phyloP scores from a whole-genome alignment of 2,888 invertebrate species.

The Eupithecia subumbrata region DNA sequence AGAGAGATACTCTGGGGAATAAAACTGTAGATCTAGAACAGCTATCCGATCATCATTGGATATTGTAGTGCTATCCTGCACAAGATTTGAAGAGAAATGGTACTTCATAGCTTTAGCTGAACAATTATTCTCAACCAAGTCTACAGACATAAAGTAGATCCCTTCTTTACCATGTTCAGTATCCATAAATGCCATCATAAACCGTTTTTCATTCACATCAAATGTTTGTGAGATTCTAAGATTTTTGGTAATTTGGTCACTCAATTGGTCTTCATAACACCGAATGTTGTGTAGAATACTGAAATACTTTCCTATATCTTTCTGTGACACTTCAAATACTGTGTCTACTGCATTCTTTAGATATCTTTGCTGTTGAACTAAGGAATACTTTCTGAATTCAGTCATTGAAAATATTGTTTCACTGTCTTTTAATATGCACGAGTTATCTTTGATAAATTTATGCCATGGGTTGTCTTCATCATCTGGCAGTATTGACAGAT shows the following conservation, averaged over 20 bases:
- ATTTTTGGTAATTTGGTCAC: slow-evolving; percentile 55
- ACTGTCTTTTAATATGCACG: slow-evolving; percentile 87
- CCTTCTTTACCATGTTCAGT: slow-evolving; percentile 66
- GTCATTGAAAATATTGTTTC: slow-evolving; percentile 89
- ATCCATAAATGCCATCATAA: slow-evolving; percentile 81
- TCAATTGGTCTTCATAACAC: slow-evolving; percentile 70
- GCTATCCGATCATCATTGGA: slow-evolving; percentile 66
- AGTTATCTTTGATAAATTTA: slow-evolving; percentile 89
- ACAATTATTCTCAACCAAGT: slow-evolving; percentile 70
- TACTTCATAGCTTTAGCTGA: slow-evolving; percentile 80
- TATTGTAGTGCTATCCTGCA: slow-evolving; percentile 61
- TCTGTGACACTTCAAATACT: slow-evolving; percentile 87
- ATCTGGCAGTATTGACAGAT: slow-evolving; percentile 88
- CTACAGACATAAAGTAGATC: slow-evolving; percentile 80
- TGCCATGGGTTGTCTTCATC: slow-evolving; percentile 91
- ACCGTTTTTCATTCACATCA: slow-evolving; percentile 73
- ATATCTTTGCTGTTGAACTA: slow-evolving; percentile 91
- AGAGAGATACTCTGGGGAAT: slow-evolving; percentile 89
- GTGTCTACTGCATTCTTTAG: slow-evolving; percentile 86
- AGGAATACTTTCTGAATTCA: slow-evolving; percentile 89
- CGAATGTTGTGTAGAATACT: slow-evolving; percentile 80
- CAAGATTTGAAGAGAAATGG: slow-evolving; percentile 75
- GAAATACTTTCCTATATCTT: slow-evolving; percentile 86
- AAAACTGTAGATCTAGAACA: slow-evolving; percentile 90
- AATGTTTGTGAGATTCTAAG: slow-evolving; percentile 80